Conservation (phyloP, 2,113 vertebrate genomes). For the Rhegmatorhina hoffmannsi region DNA sequence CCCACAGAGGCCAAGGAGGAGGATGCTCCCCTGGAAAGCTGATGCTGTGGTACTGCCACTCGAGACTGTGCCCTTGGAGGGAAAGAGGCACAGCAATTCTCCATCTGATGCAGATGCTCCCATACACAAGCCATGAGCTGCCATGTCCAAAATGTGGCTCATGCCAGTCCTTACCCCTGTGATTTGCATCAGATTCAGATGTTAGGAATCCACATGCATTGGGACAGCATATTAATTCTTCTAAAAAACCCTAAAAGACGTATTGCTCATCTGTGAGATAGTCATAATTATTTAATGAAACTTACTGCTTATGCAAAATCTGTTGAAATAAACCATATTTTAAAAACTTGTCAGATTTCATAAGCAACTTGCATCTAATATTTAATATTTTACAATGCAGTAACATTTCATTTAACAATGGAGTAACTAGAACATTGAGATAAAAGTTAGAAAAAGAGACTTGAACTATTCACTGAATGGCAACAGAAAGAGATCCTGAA, state of each 20-base stretch:
- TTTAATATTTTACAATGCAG: not conserved
- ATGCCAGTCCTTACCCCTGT: not conserved
- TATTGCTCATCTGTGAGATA: not conserved
- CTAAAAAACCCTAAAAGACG: not conserved
- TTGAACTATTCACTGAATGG: not conserved
- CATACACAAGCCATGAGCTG: not conserved
- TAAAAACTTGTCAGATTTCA: not conserved
- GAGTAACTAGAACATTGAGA: not conserved
- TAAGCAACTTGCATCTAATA: not conserved
- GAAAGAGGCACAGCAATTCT: not conserved
- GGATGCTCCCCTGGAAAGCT: not conserved
- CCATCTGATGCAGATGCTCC: not conserved
- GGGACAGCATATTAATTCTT: not conserved
- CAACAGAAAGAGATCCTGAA: not conserved
- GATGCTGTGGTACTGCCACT: rapidly evolving
- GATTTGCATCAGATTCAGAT: not conserved
- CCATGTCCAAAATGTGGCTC: rapidly evolving
- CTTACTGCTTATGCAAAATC: not conserved
- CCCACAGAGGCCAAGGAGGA: not conserved
- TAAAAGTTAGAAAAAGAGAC: not conserved
- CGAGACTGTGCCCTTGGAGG: not conserved
- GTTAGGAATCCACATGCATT: not conserved
- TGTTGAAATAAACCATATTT: not conserved
- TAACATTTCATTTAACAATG: not conserved
- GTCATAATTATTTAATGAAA: not conserved